A percentile compares a stretch with the other conserved stretches of the same genome.
Evolutionary conservation across 2,113 vertebrate species (phyloP).

Genomic region (Tetraodon nigroviridis): DNA sequence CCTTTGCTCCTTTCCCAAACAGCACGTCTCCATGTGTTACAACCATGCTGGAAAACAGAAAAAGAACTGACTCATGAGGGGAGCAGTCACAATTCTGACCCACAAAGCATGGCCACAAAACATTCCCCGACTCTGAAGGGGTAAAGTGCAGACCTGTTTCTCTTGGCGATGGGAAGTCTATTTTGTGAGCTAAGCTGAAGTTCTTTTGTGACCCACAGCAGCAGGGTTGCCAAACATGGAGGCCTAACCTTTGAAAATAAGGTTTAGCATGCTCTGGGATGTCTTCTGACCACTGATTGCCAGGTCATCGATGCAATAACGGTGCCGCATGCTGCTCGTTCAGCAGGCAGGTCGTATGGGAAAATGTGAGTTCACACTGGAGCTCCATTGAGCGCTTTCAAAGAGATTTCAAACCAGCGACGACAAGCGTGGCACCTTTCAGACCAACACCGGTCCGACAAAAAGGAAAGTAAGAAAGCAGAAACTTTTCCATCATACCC

Average conservation of each 20-base stretch:
- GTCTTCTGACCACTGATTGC: slow-evolving; percentile 32
- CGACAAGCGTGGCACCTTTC: slow-evolving; percentile 22
- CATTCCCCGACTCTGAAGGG: slow-evolving; percentile 50
- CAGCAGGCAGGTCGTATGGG: slow-evolving; percentile 22
- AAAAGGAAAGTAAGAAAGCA: slow-evolving; percentile 17
- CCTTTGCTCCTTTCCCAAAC: slow-evolving; percentile 31
- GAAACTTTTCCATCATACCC: not conserved
- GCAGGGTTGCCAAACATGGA: slow-evolving; percentile 21
- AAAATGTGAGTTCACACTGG: slow-evolving; percentile 34
- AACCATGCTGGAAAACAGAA: slow-evolving; percentile 54
- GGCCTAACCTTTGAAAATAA: slow-evolving; percentile 59
- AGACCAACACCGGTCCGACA: too few relatives aligned
- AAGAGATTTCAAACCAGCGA: slow-evolving; percentile 45
- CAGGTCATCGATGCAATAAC: slow-evolving; percentile 33
- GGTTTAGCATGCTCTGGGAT: slow-evolving; percentile 22
- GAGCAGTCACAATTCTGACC: slow-evolving; percentile 52
- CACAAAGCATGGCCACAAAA: slow-evolving; percentile 50
- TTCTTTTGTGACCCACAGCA: slow-evolving; percentile 44
- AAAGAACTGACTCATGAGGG: slow-evolving; percentile 62
- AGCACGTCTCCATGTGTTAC: slow-evolving; percentile 53
- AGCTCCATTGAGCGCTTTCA: slow-evolving; percentile 7
- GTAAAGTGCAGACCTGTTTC: slow-evolving; percentile 62
- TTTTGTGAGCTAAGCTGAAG: slow-evolving; percentile 63
- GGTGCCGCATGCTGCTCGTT: slow-evolving; percentile 22
- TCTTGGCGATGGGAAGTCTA: slow-evolving; percentile 56